Percentiles rank a stretch among this genome's conserved stretches.
Evolutionary conservation across 2,888 invertebrate genomes (phyloP).

Genomic region (Polymixis flavicincta): DNA sequence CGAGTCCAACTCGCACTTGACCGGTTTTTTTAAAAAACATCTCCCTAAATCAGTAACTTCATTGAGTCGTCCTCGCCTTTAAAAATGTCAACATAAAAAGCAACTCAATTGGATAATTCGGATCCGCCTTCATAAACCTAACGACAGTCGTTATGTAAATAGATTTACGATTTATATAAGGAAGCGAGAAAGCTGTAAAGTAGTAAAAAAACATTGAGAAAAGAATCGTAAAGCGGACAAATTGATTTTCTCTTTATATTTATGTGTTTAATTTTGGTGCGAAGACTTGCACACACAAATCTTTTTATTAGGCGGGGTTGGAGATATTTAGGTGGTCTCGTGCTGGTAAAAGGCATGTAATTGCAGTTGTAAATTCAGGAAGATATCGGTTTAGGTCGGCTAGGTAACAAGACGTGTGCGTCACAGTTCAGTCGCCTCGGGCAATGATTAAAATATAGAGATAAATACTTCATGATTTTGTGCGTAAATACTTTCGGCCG

Average conservation of each 20-base stretch:
- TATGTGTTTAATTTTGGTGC: constrained; percentile 61
- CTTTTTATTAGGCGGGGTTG: constrained; percentile 27
- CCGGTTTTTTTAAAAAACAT: no score
- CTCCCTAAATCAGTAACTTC: constrained; percentile 19
- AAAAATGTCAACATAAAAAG: constrained; percentile 53
- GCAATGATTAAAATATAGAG: background rate
- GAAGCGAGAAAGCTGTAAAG: constrained; percentile 57
- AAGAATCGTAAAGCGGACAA: constrained; percentile 62
- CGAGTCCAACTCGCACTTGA: no score
- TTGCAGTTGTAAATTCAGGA: constrained; percentile 37
- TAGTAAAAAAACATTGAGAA: constrained; percentile 65
- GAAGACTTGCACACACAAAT: constrained; percentile 36
- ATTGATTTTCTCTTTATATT: constrained; percentile 64
- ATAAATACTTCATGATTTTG: no score
- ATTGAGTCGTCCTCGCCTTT: constrained; percentile 29
- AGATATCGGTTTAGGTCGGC: background rate
- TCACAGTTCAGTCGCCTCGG: background rate
- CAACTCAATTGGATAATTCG: constrained; percentile 61
- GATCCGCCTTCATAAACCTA: constrained; percentile 56
- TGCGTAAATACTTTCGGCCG: no score
- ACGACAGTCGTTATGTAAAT: constrained; percentile 63
- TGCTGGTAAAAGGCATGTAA: constrained; percentile 2
- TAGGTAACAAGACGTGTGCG: constrained; percentile 2
- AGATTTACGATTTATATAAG: constrained; percentile 65
- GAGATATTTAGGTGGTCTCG: constrained; percentile 25